Percentiles rank a stretch among this genome's conserved stretches.
Conservation (phyloP, 1,140 invertebrate genomes). For the Halictus rubicundus region DNA sequence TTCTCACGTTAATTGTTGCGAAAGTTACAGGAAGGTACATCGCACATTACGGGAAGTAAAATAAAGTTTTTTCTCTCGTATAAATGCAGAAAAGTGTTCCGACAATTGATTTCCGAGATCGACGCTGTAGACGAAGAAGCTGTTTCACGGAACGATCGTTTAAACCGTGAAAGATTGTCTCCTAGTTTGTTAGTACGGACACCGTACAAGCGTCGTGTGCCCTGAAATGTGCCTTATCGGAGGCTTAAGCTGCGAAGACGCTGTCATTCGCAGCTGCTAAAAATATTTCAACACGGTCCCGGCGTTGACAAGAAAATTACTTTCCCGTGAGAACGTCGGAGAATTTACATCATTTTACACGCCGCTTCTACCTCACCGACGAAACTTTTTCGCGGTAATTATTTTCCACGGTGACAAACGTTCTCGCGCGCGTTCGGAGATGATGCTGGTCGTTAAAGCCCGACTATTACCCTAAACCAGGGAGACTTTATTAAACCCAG, state of each 20-base stretch:
- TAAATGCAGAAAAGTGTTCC: too few species aligned
- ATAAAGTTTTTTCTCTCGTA: too few species aligned
- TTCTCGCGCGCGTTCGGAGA: not conserved
- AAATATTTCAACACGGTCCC: constrained; percentile 10
- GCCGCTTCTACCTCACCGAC: too few species aligned
- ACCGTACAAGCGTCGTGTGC: not conserved
- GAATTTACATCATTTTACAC: not conserved
- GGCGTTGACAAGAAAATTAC: constrained; percentile 3
- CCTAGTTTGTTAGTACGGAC: too few species aligned
- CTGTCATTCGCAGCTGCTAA: constrained; percentile 5
- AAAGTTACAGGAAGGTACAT: too few species aligned
- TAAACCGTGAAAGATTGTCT: not conserved
- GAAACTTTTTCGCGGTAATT: not conserved
- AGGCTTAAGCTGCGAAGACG: not conserved
- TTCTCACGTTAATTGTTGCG: too few species aligned
- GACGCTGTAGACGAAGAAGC: too few species aligned
- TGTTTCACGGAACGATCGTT: too few species aligned
- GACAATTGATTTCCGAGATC: too few species aligned
- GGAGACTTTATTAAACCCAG: not conserved
- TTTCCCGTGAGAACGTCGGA: not conserved
- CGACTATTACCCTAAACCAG: not conserved
- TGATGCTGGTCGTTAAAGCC: not conserved
- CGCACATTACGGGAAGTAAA: too few species aligned
- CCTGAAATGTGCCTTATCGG: not conserved
- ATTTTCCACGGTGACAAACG: not conserved